Percentiles rank a stretch among this genome's conserved stretches.
These are phyloP conservation scores for Atrichornis clamosus DNA, from an alignment of 2,113 vertebrate genomes.

Conservation along the genomic window DNA sequence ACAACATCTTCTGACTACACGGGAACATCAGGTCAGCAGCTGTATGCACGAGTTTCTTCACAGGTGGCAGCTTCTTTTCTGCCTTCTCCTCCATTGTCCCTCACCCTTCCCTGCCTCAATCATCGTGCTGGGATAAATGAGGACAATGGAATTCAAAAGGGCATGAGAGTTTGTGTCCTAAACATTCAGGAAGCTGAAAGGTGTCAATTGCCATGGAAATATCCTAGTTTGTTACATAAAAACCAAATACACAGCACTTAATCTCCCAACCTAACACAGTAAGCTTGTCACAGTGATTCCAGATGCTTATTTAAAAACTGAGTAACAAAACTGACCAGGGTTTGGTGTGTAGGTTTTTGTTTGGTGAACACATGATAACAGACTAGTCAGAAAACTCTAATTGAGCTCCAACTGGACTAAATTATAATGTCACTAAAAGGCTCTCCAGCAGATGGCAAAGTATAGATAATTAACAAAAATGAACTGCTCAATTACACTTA, in stretches of 20 bases:
- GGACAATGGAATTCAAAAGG: background rate
- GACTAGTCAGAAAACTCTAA: background rate
- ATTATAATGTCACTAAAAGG: slow-evolving; percentile 27
- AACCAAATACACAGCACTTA: background rate
- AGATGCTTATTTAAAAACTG: background rate
- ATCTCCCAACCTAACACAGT: background rate
- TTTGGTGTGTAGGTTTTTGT: background rate
- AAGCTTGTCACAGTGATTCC: background rate
- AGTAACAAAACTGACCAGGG: background rate
- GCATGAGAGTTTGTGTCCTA: accelerated
- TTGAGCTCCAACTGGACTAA: slow-evolving; percentile 20
- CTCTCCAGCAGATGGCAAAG: slow-evolving; percentile 62
- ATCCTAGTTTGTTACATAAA: background rate
- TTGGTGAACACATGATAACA: background rate
- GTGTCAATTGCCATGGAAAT: background rate
- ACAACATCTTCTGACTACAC: background rate
- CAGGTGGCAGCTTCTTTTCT: background rate
- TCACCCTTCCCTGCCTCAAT: background rate
- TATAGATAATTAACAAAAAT: slow-evolving; percentile 48
- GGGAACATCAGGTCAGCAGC: background rate
- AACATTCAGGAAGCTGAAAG: background rate
- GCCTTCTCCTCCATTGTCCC: background rate
- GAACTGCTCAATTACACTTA: slow-evolving; percentile 6
- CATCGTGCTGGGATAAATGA: background rate
- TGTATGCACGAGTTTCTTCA: accelerated